Evolutionary conservation across 2,797 vertebrate species (phyloP).

Genomic region (Scolopax bukidnonensis): DNA sequence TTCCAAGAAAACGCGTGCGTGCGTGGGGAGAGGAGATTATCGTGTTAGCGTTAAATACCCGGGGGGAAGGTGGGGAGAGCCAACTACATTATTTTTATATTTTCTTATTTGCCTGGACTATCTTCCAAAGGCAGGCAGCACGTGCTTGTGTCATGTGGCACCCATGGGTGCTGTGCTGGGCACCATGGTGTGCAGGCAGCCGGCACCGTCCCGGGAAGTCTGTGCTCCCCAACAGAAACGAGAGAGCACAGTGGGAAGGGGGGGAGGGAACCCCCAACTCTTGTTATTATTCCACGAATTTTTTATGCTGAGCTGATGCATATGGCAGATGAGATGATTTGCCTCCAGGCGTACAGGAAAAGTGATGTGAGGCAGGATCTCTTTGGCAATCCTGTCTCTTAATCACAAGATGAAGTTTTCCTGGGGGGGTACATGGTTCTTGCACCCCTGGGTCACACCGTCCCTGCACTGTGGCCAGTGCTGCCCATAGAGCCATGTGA

Average conservation of each 20-base stretch:
- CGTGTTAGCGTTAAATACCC: neutral
- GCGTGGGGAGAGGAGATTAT: conserved; percentile 2
- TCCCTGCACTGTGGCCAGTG: fast-evolving
- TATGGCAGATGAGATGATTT: conserved; percentile 50
- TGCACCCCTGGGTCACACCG: neutral
- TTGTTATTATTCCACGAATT: neutral
- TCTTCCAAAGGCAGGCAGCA: neutral
- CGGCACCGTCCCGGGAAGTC: fast-evolving
- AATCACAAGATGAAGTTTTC: neutral
- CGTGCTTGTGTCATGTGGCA: neutral
- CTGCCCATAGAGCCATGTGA: neutral
- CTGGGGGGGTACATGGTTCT: neutral
- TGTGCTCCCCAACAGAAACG: neutral
- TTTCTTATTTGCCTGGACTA: neutral
- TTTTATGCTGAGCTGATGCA: neutral
- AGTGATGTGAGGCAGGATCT: neutral
- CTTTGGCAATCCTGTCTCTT: neutral
- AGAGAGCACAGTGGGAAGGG: neutral
- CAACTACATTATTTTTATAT: neutral
- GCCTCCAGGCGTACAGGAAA: conserved; percentile 25
- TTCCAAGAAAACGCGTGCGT: neutral
- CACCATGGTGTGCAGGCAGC: neutral
- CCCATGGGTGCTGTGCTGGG: conserved; percentile 3
- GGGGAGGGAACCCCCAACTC: neutral
- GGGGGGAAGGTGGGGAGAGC: neutral